Evolutionary conservation across 1,140 invertebrate genomes (phyloP), one percentile per base, ranked within the genome.

Genomic region (Drosophila nigrodunni): DNA sequence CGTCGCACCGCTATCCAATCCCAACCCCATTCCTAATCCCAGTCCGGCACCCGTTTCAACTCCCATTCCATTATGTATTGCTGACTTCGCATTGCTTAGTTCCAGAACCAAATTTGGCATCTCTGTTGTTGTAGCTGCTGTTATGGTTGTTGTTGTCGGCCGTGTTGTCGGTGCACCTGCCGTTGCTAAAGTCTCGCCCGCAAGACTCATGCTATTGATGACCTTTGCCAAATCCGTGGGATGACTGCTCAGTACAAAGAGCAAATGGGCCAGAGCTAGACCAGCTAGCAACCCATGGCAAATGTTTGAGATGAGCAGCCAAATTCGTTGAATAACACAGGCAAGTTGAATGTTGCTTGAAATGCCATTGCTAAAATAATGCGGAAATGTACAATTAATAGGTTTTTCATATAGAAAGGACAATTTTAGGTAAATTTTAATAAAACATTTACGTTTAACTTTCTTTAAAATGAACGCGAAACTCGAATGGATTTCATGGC

Each of bases 201-300:
- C 90, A 74, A 91, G 82, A 88, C 81, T 83, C 39, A 90, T 90
- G 46, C 86, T 74, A 41, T 86, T 85, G 44, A 92, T 82, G 46
- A 91, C 82, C 79, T 89, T 88, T 66, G 81, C 74, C 92, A 90
- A 92, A 65, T 92, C 92, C 71, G 90, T 80, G 39, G 91, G 92
- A 75, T 80, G 90, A 44, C 80, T 92, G 57, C 87, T 91, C 59
- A 90, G 60, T 58, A 92, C 92, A 58, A 92, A 92, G 41, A 92
- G 77, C 34, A 92, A 74, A 77, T 92, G 92, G 41, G 92, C 92
- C 78, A 92, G 50, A 10, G 92, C 92, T 82, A 92, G 83, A 64
- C 92, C 92, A 67, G 90, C 92, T 78, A 92, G 73, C 78, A 92
- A 76, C 49, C 92, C 92, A 74, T 92, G 92, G 80, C 92, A 92